Base-by-base conservation (phyloP, 2,113 vertebrate species). In the Haemorhous mexicanus region DNA sequence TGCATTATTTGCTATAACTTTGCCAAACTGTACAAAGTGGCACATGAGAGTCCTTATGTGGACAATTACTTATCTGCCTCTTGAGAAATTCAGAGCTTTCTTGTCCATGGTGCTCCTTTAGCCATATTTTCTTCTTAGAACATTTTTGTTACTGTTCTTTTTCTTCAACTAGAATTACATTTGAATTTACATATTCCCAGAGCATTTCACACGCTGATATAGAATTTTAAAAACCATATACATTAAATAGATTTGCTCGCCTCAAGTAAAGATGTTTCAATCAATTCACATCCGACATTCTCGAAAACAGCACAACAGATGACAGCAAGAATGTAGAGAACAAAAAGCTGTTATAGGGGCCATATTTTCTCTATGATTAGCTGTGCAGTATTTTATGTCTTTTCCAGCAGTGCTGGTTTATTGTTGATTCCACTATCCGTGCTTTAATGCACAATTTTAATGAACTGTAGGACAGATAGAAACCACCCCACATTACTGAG, bases 341-440 rank as follows among this genome's bases (percentile, higher is more conserved):
- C 76, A 95, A 95, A 96, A 80, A 72, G 9, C 55, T 88, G 30
- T 80, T 94, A 91, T 75, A 87, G 69, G 46, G 90, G 37, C 80
- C 78, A 61, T 84, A 89, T 80, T 96, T 95, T 85, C 64, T 43
- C n/a, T 75, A 3, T 53, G 62, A 93, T 88, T 95, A 87, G 53
- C 90, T 94, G 68, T 77, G 63, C 82, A 88, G 35, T 69, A 73
- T 93, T 95, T 96, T 96, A 92, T 94, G 50, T 59, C 75, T 90
- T 87, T 87, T 94, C 73, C 83, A 93, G 41, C 77, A 80, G 68
- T 50, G 32, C 69, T 94, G 84, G 78, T 80, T 83, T 95, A 67
- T 61, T 89, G 73, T 80, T 86, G 61, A 87, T 87, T 94, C 64
- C 49, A n/a, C 87, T 80, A 49, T 44, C 74, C 21, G 11, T 76